Percentiles rank a stretch among this genome's conserved stretches.
Evolutionary conservation across 2,797 vertebrate genomes (phyloP).

Genomic region (Intellagama lesueurii): DNA sequence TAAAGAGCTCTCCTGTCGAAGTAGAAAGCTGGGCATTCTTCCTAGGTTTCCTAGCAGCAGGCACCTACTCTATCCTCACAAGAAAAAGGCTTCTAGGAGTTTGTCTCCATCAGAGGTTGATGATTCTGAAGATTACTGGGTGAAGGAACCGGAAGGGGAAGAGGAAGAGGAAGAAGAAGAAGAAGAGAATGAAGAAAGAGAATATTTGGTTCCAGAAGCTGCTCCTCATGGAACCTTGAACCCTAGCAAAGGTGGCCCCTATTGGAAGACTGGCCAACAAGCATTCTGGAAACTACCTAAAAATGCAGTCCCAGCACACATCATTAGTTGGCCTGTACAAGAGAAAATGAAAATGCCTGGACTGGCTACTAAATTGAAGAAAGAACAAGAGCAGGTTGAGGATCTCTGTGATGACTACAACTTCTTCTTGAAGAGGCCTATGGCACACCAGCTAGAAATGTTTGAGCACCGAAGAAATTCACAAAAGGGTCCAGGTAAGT

Average conservation of each 20-base stretch:
- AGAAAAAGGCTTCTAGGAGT: constrained; percentile 58
- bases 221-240: constrained; percentile 46
- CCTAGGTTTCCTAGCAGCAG: constrained; percentile 56
- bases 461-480: constrained; percentile 56
- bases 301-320: constrained; percentile 55
- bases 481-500: constrained; percentile 66
- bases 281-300: constrained; percentile 67
- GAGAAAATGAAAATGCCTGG: constrained; percentile 58
- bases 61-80: constrained; percentile 24
- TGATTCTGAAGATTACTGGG: constrained; percentile 68
- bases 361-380: constrained; percentile 56
- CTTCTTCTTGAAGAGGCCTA: constrained; percentile 59
- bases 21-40: constrained; percentile 46
- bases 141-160: constrained; percentile 66
- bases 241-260: constrained; percentile 55
- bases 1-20: constrained; percentile 54
- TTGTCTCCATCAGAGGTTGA: constrained; percentile 67
- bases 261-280: constrained; percentile 55
- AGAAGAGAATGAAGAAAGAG: constrained; percentile 41
- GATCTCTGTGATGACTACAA: constrained; percentile 50
- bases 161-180: constrained; percentile 55
- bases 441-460: constrained; percentile 50
- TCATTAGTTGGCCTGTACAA: constrained; percentile 66
- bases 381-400: constrained; percentile 55
- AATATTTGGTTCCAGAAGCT: constrained; percentile 67